Base-by-base conservation (phyloP, 2,888 invertebrate genomes). In the Automeris io region DNA sequence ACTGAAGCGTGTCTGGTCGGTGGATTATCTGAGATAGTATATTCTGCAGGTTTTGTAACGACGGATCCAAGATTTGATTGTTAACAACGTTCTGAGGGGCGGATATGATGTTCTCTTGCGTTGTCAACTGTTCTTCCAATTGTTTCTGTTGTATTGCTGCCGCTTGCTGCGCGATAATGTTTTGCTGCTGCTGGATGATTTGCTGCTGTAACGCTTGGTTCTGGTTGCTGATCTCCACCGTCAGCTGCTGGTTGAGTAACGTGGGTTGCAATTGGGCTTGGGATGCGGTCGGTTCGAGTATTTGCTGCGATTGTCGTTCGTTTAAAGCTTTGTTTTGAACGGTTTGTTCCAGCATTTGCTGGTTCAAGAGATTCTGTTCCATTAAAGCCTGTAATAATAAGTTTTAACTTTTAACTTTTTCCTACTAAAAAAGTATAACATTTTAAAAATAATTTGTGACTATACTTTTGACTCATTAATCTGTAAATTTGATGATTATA, bases 151-250 rank as follows among this genome's bases (percentile, higher is more conserved):
- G 87, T 44, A 83, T 82, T 2, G 82, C 77, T 2, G 71, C 83
- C 6, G 85, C 85, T 52, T 85, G 83, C 25, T 86, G 87, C n/a
- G 74, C 71, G 44, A 77, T 78, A 23, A 86, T 76, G 37, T 71
- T 78, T 46, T 87, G 85, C 54, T 88, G 77, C 42, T 80, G 82
- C 54, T 87, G 81, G 22, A 85, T 77, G 24, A 89, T 86, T 33
- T 89, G 76, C 35, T 89, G 89, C 47, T 89, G 89, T 37, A 89
- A 64, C 16, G 76, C 87, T 49, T 85, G 88, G 61, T 73, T 89
- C 63, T 85, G 81, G 34, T 70, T 79, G 49, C 58, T 75, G 45
- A 81, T 72, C 44, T 85, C 80, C n/a, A 71, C 73, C 2, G 73
- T 61, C 1, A 81, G 46, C 42, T 83, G 81, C 40, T 82, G 82